Conservation (phyloP, 53 echinoderm and acorn worm genomes). For the Paracentrotus lividus region DNA sequence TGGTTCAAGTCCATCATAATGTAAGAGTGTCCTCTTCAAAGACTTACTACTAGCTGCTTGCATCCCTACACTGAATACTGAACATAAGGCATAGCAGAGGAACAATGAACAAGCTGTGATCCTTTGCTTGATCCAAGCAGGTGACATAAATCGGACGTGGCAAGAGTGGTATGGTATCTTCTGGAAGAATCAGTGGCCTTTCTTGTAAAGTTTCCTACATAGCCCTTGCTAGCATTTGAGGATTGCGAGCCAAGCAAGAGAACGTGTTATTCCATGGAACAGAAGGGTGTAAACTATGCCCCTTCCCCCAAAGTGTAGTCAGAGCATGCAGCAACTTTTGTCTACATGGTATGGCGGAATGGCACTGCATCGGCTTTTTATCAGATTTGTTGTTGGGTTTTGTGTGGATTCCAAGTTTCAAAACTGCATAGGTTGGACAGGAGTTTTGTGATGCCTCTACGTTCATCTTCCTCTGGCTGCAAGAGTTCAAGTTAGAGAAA, state of each 20-base stretch:
- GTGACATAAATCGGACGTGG: not conserved
- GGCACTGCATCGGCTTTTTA: not conserved
- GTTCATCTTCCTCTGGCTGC: conserved; percentile 60
- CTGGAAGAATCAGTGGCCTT: conserved; percentile 32
- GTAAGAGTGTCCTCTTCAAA: conserved; percentile 82
- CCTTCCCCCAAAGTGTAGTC: conserved; percentile 83
- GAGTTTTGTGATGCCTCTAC: conserved; percentile 64
- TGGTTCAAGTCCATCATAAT: conserved; percentile 65
- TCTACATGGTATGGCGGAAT: not conserved
- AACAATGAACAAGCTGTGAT: conserved; percentile 78
- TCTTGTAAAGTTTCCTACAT: conserved; percentile 71
- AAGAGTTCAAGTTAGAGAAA: conserved; percentile 71
- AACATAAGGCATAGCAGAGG: conserved; percentile 89
- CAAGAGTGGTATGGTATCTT: conserved; percentile 40
- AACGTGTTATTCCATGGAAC: conserved; percentile 72
- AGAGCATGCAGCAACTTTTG: conserved; percentile 77
- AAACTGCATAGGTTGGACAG: conserved; percentile 71
- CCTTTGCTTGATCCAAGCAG: conserved; percentile 71
- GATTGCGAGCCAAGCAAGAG: conserved; percentile 76
- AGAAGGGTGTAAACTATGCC: conserved; percentile 70
- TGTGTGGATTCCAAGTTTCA: conserved; percentile 68
- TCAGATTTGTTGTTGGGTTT: not conserved
- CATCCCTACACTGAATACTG: conserved; percentile 95
- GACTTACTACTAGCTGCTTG: conserved; percentile 85
- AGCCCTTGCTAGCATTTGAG: conserved; percentile 88